phyloP scores from a whole-genome alignment of 2,113 vertebrate species.

The Notarius quadriscutis region DNA sequence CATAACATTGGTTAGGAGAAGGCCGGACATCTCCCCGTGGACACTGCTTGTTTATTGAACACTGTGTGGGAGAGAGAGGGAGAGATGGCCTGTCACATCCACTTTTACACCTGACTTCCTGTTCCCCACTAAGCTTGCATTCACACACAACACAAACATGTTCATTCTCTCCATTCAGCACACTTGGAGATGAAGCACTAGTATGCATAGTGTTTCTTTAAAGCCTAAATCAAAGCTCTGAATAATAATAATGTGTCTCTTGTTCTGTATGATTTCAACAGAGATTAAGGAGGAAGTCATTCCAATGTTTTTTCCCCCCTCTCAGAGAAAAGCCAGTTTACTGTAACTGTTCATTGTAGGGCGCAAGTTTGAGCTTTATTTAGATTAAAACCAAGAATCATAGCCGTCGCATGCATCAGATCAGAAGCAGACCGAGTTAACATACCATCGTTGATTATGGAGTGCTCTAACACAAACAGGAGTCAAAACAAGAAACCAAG shows the following conservation, averaged over 20 bases:
- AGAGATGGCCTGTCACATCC: slow-evolving; percentile 65
- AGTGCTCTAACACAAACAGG: not conserved
- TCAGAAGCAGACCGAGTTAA: not conserved
- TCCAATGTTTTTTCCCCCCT: not conserved
- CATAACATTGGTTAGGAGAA: slow-evolving; percentile 32
- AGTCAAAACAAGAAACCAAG: not conserved
- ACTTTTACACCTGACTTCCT: slow-evolving; percentile 71
- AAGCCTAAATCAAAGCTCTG: not conserved
- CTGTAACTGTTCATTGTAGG: not conserved
- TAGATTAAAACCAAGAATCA: not conserved
- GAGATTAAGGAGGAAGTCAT: not conserved
- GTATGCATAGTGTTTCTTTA: slow-evolving; percentile 50
- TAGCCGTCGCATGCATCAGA: not conserved
- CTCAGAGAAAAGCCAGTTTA: not conserved
- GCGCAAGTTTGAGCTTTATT: not conserved
- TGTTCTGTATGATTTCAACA: slow-evolving; percentile 26
- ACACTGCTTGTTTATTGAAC: slow-evolving; percentile 50
- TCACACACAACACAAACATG: slow-evolving; percentile 34
- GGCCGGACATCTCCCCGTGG: slow-evolving; percentile 31
- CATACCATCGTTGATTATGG: not conserved
- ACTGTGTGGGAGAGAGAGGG: slow-evolving; percentile 47
- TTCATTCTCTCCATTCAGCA: slow-evolving; percentile 52
- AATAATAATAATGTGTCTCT: not conserved
- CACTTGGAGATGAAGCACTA: slow-evolving; percentile 51
- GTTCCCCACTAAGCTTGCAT: slow-evolving; percentile 48